These are phyloP conservation scores for Listrodromus nycthemerus DNA, from an alignment of 2,888 invertebrate genomes.

Conservation along the genomic window DNA sequence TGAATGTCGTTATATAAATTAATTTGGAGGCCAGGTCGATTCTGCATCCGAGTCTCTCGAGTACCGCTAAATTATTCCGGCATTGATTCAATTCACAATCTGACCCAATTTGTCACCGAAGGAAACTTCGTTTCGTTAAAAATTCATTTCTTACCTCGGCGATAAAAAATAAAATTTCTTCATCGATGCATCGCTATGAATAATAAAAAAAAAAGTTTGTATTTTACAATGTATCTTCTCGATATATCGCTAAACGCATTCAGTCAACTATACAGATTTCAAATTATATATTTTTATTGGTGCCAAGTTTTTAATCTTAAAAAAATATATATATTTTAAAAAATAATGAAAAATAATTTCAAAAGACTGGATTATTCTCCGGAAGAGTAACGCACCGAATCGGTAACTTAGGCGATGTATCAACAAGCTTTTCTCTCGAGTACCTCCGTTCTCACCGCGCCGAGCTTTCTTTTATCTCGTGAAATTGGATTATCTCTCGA, in stretches of 20 bases:
- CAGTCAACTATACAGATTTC: too few species aligned
- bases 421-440: slow-evolving; percentile 56
- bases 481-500: slow-evolving; percentile 75
- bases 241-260: too few species aligned
- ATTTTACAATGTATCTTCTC: too few species aligned
- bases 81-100: background rate
- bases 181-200: background rate
- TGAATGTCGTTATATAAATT: background rate
- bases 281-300: too few species aligned
- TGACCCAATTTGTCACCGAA: background rate
- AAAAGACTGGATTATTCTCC: background rate
- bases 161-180: background rate
- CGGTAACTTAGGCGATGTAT: slow-evolving; percentile 57
- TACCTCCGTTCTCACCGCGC: slow-evolving; percentile 9
- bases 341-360: background rate
- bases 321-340: too few species aligned
- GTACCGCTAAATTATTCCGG: background rate
- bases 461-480: slow-evolving; percentile 37
- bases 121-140: background rate
- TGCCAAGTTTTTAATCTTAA: too few species aligned
- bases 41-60: background rate
- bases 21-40: background rate
- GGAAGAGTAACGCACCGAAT: background rate
- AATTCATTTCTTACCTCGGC: background rate
- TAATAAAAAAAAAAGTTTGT: too few species aligned